Evolutionary conservation across 2,888 invertebrate genomes (phyloP).

Genomic region (Rhopalosiphum nymphaeae): DNA sequence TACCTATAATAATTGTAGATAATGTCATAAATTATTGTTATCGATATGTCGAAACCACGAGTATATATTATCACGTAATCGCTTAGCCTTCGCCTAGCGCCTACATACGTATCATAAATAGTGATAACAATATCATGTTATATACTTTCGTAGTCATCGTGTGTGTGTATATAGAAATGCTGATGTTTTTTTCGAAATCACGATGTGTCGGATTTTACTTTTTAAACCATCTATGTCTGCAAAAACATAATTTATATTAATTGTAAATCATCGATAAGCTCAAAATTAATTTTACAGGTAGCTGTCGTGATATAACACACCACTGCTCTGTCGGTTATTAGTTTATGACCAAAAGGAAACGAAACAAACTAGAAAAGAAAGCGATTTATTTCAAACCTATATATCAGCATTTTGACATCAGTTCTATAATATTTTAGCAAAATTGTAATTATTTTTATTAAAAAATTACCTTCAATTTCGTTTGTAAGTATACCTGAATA

Average conservation of each 20-base stretch:
- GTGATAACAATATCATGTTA: background rate
- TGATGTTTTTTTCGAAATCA: background rate
- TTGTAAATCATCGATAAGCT: background rate
- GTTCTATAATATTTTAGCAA: background rate
- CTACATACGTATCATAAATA: background rate
- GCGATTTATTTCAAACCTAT: background rate
- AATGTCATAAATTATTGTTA: background rate
- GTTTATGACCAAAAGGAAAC: background rate
- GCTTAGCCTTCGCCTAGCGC: constrained; percentile 22
- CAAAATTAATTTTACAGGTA: background rate
- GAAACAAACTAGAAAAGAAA: background rate
- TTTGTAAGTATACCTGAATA: background rate
- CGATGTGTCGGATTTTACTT: background rate
- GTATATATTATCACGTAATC: background rate
- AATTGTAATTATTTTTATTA: background rate
- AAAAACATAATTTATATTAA: background rate
- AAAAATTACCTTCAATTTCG: background rate
- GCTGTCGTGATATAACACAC: background rate
- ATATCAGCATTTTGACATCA: background rate
- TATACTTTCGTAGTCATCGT: background rate
- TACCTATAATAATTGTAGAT: background rate
- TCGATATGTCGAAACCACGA: background rate
- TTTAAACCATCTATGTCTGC: background rate
- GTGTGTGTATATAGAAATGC: background rate
- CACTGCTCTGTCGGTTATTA: background rate